Base-by-base conservation (phyloP, 1,140 invertebrate species). In the Nephotettix cincticeps region DNA sequence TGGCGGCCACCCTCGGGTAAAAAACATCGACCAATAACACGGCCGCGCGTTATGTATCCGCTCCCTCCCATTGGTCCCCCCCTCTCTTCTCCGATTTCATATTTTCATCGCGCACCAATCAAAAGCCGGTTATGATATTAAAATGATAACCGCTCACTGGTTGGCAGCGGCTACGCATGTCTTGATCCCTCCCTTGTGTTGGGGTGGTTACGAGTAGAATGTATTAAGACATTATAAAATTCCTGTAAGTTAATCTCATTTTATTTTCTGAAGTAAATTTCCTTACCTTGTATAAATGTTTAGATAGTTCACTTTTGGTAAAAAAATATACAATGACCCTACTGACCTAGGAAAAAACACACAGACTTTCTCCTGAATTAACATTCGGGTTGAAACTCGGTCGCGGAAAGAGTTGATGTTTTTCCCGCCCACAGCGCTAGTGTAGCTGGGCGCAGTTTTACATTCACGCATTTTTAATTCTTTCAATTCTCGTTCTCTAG, bases 61-160 rank as follows among this genome's bases (percentile, higher is more conserved):
- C 56, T 25, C 19, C 47, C 28, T n/a, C 2, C 56, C 25, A 61
- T 61, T 61, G 56, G 56, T 61, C 56, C 23, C 9, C 47, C 4
- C 14, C 14, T n/a, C 47, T 21, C 47, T 40, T 40, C 47, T 54
- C 56, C 56, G 2, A 9, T 9, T 61, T 61, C 56, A 61, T 61
- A 61, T 61, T 61, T 61, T 61, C 56, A 61, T 29, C 56, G 47
- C 56, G 14, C 56, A 29, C 56, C 56, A 61, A 61, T 61, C 56
- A 61, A 61, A 61, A 61, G 14, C 23, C 56, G 1, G 56, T 61
- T 61, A 61, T 61, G 56, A 61, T 61, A 61, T 61, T 21, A 28
- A 61, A 61, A 61, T 61, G 25, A 61, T 61, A 61, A 61, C 56
- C 56, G 56, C 25, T 13, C 27, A 6, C 56, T n/a, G 21, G 23